Conservation (phyloP, 2,888 invertebrate species). For the Matsumyia berberina region DNA sequence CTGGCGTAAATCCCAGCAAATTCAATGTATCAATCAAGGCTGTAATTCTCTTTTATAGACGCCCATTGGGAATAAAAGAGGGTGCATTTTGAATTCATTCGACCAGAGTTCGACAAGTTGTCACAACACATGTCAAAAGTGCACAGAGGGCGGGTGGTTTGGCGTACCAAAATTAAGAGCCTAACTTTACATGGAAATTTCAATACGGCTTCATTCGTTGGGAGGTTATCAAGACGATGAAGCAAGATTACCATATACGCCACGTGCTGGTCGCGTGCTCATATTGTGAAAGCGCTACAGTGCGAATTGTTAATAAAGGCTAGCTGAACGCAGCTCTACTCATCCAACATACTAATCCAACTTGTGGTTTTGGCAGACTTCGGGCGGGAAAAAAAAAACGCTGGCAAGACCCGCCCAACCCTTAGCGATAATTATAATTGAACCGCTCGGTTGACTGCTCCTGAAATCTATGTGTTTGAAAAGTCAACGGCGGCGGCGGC, state of each 20-base stretch:
- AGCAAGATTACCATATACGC: slow-evolving; percentile 77
- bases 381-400: slow-evolving; percentile 30
- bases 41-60: slow-evolving; percentile 75
- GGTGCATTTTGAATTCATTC: slow-evolving; percentile 73
- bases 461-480: slow-evolving; percentile 37
- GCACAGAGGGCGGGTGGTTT: slow-evolving; percentile 69
- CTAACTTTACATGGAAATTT: slow-evolving; percentile 72
- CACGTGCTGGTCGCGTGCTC: slow-evolving; percentile 77
- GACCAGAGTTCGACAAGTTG: slow-evolving; percentile 76
- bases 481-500: no score
- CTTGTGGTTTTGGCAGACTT: slow-evolving; percentile 76
- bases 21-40: slow-evolving; percentile 76
- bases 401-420: slow-evolving; percentile 47
- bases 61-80: slow-evolving; percentile 74
- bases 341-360: slow-evolving; percentile 71
- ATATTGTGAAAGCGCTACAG: slow-evolving; percentile 74
- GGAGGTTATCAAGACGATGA: slow-evolving; percentile 71
- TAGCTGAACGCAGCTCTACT: slow-evolving; percentile 60
- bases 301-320: slow-evolving; percentile 77
- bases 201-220: slow-evolving; percentile 70
- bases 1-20: slow-evolving; percentile 60
- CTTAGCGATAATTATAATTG: slow-evolving; percentile 78
- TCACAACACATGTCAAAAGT: slow-evolving; percentile 77
- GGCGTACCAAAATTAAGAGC: slow-evolving; percentile 76
- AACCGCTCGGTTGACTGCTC: slow-evolving; percentile 70